phyloP scores from a whole-genome alignment of 2,113 vertebrate species.

The Oceanites oceanicus region DNA sequence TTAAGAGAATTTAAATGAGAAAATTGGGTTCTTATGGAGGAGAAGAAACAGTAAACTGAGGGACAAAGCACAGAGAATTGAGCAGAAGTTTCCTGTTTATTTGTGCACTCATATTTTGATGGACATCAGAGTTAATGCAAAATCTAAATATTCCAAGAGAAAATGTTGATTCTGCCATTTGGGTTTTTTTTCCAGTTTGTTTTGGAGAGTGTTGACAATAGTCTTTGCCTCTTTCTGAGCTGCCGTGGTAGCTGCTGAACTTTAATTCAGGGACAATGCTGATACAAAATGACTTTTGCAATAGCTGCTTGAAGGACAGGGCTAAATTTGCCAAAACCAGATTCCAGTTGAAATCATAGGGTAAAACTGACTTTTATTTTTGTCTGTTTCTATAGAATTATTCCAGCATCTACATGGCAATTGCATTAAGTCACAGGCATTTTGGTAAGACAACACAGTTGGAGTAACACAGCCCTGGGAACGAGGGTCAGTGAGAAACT shows the following conservation, averaged over 20 bases:
- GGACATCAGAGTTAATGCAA: neutral
- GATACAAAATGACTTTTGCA: neutral
- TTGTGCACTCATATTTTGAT: neutral
- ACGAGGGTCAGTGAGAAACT: neutral
- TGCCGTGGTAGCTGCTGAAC: neutral
- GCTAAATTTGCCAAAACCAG: neutral
- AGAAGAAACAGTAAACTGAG: neutral
- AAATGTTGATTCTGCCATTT: neutral
- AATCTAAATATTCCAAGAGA: neutral
- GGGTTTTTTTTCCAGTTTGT: neutral
- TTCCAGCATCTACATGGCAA: neutral
- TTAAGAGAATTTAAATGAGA: neutral
- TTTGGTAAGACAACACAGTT: neutral
- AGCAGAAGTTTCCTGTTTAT: neutral
- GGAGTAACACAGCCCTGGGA: neutral
- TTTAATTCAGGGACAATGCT: neutral
- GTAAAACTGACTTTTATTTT: neutral
- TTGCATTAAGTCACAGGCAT: neutral
- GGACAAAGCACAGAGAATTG: neutral
- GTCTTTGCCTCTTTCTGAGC: neutral
- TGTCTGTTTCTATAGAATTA: neutral
- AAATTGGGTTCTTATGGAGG: neutral
- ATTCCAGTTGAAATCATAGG: neutral
- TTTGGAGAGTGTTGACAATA: neutral
- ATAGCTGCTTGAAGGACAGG: neutral